Evolutionary conservation across 1,140 invertebrate species (phyloP), one percentile per base, ranked within the genome.

Genomic region (Colletes gigas): DNA sequence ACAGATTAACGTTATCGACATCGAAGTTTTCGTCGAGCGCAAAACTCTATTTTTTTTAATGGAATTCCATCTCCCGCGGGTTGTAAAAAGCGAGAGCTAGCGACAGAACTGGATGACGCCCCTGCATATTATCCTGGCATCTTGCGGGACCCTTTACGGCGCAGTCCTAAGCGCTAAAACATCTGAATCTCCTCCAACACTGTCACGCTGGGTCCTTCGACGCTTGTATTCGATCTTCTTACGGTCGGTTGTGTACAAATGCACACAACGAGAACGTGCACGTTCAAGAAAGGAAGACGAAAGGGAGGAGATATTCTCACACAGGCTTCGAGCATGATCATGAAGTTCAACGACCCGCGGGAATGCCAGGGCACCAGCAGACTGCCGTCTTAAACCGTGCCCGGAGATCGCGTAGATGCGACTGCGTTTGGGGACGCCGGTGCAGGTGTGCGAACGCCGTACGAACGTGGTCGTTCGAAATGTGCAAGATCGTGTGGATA

Each of bases 281-380:
- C 79, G 70, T 79, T 62, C 47, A 83, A 81, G 87, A 85, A 84
- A 88, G 70, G 82, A 85, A 83, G 74, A 74, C 75, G 68, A 63
- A 79, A 84, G 79, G 63, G 69, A 76, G 74, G 81, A 83, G 87
- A 81, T 78, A 70, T 79, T 78, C 86, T 71, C 80, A 69, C 77
- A 80, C 78, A 70, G 15, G 77, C 69, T 79, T 67, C 72, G 39
- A 77, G 70, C 79, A 60, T 78, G 69, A 79, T 55, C 76, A 73
- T 39, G 65, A 77, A 68, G 89, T 88, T 89, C 88, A 88, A 89
- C 85, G 89, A 89, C 83, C 89, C 74, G 55, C 63, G 86, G 82
- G 87, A 88, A 88, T 88, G 87, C 78, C 86, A 59, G 77, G 78
- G 81, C 86, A 88, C 86, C 73, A 72, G 86, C 86, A 85, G 83